Conservation (phyloP, 1,140 invertebrate genomes). For the Macrocentrus cingulum region DNA sequence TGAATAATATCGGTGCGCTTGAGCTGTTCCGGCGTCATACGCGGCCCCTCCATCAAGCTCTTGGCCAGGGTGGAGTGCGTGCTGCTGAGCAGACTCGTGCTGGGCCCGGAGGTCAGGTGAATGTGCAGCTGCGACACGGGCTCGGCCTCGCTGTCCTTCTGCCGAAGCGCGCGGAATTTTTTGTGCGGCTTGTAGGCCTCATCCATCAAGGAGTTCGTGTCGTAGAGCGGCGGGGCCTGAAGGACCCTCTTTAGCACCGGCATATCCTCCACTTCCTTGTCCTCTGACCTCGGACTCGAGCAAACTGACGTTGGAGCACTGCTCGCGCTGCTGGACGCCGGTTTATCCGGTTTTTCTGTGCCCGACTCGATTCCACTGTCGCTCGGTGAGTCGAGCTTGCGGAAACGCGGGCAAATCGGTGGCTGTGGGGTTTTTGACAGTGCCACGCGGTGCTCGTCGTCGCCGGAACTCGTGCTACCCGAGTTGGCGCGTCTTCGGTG, state of each 20-base stretch:
- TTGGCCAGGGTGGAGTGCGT: conserved; percentile 85
- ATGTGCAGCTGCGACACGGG: conserved; percentile 59
- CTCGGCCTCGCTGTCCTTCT: conserved; percentile 77
- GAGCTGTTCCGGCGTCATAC: conserved; percentile 85
- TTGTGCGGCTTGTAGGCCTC: conserved; percentile 94
- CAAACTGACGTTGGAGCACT: conserved; percentile 77
- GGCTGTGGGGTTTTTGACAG: conserved; percentile 61
- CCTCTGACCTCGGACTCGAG: conserved; percentile 81
- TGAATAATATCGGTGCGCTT: conserved; percentile 87
- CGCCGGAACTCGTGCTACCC: conserved; percentile 72
- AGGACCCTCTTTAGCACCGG: conserved; percentile 88
- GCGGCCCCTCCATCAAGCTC: conserved; percentile 83
- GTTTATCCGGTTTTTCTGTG: conserved; percentile 80
- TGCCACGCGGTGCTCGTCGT: conserved; percentile 70
- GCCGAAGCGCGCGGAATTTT: conserved; percentile 82
- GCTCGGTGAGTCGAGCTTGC: conserved; percentile 84
- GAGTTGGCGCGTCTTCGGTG: conserved; percentile 75
- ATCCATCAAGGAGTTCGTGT: conserved; percentile 88
- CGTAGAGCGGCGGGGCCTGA: conserved; percentile 86
- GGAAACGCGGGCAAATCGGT: conserved; percentile 64
- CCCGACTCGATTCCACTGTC: conserved; percentile 92
- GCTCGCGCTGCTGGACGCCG: conserved; percentile 66
- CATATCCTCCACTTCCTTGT: conserved; percentile 90
- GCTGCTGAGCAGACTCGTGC: conserved; percentile 66
- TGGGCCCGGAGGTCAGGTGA: conserved; percentile 56